Base-by-base conservation (phyloP, 1,140 invertebrate species). In the Nephila pilipes region DNA sequence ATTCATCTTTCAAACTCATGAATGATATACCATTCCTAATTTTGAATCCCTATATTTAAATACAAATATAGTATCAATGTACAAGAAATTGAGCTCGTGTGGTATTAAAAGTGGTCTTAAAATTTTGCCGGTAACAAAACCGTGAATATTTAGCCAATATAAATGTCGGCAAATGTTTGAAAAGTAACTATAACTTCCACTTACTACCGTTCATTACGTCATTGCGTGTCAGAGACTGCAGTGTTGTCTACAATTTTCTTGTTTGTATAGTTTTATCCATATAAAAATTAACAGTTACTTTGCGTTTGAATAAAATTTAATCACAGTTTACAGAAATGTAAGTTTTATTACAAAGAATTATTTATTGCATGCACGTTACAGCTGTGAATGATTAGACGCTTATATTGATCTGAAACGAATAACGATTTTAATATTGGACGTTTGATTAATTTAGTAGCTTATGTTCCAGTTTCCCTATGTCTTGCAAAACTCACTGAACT, bases 181-280 rank as follows among this genome's bases (percentile, higher is more conserved):
- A 83, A 83, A 83, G 29, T 16, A 54, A 93, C 91, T 93, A 87
- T 38, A 46, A 93, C 91, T 93, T 93, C 85, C 63, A 87, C 75
- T 87, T 58, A 93, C 63, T 87, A 93, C 83, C 85, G 83, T 93
- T 93, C 91, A 87, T 93, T 93, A 93, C 91, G 91, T 93, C 91
- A 93, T 63, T 93, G 91, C 91, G 91, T 93, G 83, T 93, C 63
- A 80, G 58, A 87, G 83, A 93, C 91, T 93, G 91, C 91, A 93
- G 91, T 93, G 91, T 90, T 90, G 63, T 60, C 29, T 79, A 79
- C 88, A 6, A n/a, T 54, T 57, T 90, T 90, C 65, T 58, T 90
- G 55, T 90, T 90, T 90, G 54, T 57, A 90, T 69, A 69, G 16
- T 57, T 90, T 79, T 79, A 57, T 58, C 69, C 20, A 57, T 79